Percentiles rank a stretch among this genome's conserved stretches.
Conservation (phyloP, 2,113 vertebrate genomes). For the Macquaria australasica region DNA sequence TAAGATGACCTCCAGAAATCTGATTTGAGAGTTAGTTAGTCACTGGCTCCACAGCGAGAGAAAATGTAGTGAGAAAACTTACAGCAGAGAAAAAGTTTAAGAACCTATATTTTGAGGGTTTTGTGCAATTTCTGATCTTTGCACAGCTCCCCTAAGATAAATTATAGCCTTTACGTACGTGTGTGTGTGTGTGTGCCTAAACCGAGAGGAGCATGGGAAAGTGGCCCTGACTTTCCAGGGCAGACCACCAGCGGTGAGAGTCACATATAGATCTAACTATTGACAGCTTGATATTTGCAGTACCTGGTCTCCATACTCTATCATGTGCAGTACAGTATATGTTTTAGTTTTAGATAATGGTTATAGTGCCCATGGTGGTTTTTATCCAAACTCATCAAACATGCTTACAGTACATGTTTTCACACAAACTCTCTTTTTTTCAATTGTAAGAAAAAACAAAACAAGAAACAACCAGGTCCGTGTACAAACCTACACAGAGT, state of each 20-base stretch:
- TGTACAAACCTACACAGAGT: neutral
- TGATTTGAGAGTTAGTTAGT: neutral
- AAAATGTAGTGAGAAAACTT: neutral
- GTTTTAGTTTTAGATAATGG: neutral
- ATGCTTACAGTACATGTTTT: neutral
- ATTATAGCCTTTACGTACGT: conserved; percentile 26
- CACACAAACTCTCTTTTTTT: neutral
- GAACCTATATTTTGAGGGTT: conserved; percentile 43
- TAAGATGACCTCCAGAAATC: neutral
- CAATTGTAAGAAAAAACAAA: too few species aligned
- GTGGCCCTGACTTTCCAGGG: conserved; percentile 31
- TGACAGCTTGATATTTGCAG: conserved; percentile 7
- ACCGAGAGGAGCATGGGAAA: conserved; percentile 59
- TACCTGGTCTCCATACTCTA: neutral
- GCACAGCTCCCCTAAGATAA: conserved; percentile 13
- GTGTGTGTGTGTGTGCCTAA: conserved; percentile 25
- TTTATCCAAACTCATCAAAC: neutral
- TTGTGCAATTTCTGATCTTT: conserved; percentile 44
- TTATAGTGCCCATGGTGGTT: neutral
- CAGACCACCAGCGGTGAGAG: conserved; percentile 53
- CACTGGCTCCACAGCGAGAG: neutral
- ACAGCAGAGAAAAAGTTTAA: neutral
- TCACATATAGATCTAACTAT: conserved; percentile 22
- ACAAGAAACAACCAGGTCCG: neutral
- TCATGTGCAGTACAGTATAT: neutral